These are phyloP conservation scores for Psilopsiagon aymara DNA, from an alignment of 2,113 vertebrate genomes.

Conservation along the genomic window DNA sequence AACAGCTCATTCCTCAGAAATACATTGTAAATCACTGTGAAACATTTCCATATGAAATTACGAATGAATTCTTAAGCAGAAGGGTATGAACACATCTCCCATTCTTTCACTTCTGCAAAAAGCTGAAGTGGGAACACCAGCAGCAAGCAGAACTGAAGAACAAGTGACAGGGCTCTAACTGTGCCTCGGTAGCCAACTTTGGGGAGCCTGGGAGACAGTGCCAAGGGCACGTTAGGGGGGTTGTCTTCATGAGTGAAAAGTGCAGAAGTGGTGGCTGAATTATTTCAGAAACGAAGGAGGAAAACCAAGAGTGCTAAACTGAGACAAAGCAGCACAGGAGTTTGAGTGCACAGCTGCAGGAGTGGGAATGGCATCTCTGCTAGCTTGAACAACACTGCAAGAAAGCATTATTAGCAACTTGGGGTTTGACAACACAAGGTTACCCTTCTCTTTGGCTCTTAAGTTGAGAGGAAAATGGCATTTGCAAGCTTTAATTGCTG, in stretches of 20 bases:
- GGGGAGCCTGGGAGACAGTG: not conserved
- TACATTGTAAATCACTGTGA: constrained; percentile 23
- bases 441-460: not conserved
- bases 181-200: not conserved
- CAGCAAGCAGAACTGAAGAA: constrained; percentile 35
- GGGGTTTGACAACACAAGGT: not conserved
- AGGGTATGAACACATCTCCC: not conserved
- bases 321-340: not conserved
- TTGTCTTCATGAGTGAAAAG: not conserved
- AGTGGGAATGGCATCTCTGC: not conserved
- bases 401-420: not conserved
- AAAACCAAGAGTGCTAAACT: not conserved
- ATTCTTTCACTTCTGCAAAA: not conserved
- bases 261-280: not conserved
- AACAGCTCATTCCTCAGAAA: constrained; percentile 52
- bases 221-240: rapidly evolving
- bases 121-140: not conserved
- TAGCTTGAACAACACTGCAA: not conserved
- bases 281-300: not conserved
- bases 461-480: not conserved
- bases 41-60: constrained; percentile 26
- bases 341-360: not conserved
- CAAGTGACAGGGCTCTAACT: not conserved
- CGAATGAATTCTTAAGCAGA: constrained; percentile 47
- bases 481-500: not conserved